Base-by-base conservation (phyloP, 2,888 invertebrate genomes). In the Zaprionus lineosus region DNA sequence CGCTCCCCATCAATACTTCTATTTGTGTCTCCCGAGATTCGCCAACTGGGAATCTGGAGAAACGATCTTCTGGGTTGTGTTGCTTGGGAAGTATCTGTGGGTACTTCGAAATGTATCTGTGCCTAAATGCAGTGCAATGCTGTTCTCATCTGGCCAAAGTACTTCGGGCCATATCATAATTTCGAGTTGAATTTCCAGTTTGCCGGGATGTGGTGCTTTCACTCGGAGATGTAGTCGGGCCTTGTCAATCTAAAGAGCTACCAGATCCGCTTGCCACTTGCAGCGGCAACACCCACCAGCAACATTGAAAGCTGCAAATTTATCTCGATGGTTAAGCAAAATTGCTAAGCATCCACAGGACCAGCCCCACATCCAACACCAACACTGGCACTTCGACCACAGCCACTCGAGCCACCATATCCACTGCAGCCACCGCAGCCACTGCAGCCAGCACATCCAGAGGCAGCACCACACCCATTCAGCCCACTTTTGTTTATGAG, bases 401-500 rank as follows among this genome's bases (percentile, higher is more conserved):
- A n/a, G n/a, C n/a, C n/a, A n/a, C n/a, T n/a, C n/a, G n/a, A n/a
- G n/a, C n/a, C n/a, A 44, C 36, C 41, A 21, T 33, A 24, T 43
- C 18, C 28, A 28, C 11, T n/a, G 18, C 18, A 6, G 24, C 18
- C 31, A 57, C 63, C 65, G n/a, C n/a, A n/a, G n/a, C n/a, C n/a
- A n/a, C n/a, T n/a, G n/a, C n/a, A n/a, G n/a, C n/a, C n/a, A n/a
- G n/a, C n/a, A 47, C n/a, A 24, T 24, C 24, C 48, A 55, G 44
- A 55, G 50, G 50, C 31, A 44, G 53, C 51, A 64, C 61, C 82
- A 75, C 77, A 77, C 77, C 82, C 73, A 76, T 64, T 56, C 81
- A 71, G 60, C 78, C 78, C 79, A 78, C 76, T 79, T 83, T 74
- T 52, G 83, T 76, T 79, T 83, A 79, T 79, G 79, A 81, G 78